A percentile compares a stretch with the other conserved stretches of the same genome.
These are phyloP conservation scores for Podarcis cretensis DNA, from an alignment of 2,113 vertebrate species.

Conservation along the genomic window DNA sequence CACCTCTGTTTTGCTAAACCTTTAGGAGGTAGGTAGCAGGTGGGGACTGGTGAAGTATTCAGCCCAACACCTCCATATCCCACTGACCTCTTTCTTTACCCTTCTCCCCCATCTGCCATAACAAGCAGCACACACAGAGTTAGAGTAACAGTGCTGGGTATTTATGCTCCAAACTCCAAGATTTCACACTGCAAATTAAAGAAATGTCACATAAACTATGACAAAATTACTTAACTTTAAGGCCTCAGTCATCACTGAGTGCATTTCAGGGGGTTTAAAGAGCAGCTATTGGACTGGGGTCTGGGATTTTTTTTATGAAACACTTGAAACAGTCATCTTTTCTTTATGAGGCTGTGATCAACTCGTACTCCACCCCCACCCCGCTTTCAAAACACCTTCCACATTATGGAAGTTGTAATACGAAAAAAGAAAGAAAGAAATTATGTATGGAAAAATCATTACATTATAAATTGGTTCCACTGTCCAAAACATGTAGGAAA, in stretches of 20 bases:
- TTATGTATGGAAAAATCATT: constrained; percentile 84
- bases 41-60: too few species aligned
- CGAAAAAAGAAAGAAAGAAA: constrained; percentile 71
- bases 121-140: too few species aligned
- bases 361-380: constrained; percentile 29
- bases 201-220: neutral
- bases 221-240: neutral
- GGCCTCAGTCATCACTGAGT: too few species aligned
- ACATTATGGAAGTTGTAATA: constrained; percentile 70
- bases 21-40: too few species aligned
- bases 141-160: neutral
- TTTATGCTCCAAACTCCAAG: neutral
- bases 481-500: constrained; percentile 82
- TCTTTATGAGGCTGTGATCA: constrained; percentile 65
- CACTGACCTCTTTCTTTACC: too few species aligned
- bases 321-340: constrained; percentile 49
- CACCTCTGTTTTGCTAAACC: too few species aligned
- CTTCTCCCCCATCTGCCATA: too few species aligned
- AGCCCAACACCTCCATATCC: too few species aligned
- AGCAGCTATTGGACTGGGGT: neutral
- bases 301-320: constrained; percentile 63
- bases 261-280: neutral
- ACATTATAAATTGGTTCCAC: constrained; percentile 81
- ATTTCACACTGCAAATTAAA: too few species aligned
- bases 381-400: constrained; percentile 43